phyloP scores from a whole-genome alignment of 1,140 invertebrate species.

The Neotoxoptera formosana region DNA sequence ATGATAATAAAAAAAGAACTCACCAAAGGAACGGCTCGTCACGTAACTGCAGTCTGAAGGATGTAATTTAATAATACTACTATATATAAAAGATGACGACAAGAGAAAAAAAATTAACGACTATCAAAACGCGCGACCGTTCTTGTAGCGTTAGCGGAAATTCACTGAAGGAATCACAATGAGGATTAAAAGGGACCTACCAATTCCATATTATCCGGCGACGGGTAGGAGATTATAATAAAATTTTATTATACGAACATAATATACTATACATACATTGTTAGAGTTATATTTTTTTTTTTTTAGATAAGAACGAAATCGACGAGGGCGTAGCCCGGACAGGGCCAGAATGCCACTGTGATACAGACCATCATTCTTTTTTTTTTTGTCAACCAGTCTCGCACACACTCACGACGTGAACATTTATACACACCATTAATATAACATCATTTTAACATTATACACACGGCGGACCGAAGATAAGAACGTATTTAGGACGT shows the following conservation, averaged over 20 bases:
- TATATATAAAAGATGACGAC: background rate
- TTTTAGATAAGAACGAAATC: constrained; percentile 14
- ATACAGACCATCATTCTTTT: background rate
- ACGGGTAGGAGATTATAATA: constrained; percentile 11
- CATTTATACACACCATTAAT: background rate
- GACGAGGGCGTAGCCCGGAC: background rate
- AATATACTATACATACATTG: constrained; percentile 9
- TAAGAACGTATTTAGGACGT: constrained; percentile 18
- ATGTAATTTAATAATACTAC: constrained; percentile 20
- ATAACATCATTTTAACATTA: background rate
- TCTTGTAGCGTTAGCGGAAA: constrained; percentile 9
- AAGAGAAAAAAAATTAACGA: background rate
- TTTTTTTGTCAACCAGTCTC: constrained; percentile 7
- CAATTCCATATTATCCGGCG: background rate
- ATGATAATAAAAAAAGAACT: background rate
- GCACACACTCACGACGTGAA: background rate
- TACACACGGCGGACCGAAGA: background rate
- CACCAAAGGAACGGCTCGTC: background rate
- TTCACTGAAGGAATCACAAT: constrained; percentile 29
- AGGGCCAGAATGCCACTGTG: background rate
- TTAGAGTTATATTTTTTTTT: constrained; percentile 3
- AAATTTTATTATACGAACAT: constrained; percentile 1
- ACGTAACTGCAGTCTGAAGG: background rate
- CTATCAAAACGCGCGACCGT: background rate
- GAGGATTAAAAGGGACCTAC: constrained; percentile 19